phyloP scores from a whole-genome alignment of 2,113 vertebrate genomes.

The Empidonax traillii region DNA sequence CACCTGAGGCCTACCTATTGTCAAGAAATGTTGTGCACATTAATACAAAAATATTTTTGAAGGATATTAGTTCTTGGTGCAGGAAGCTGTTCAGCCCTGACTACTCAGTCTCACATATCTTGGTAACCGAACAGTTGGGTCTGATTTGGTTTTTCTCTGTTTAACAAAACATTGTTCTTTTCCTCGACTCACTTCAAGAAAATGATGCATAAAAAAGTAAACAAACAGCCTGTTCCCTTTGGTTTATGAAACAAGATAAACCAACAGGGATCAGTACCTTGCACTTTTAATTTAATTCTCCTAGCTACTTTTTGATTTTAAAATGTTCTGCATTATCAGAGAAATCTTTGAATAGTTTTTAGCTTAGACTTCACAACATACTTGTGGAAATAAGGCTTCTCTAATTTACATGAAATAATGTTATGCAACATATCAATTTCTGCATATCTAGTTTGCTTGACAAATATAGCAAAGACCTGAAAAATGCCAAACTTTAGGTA shows the following conservation, averaged over 20 bases:
- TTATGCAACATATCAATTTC: neutral
- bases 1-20: neutral
- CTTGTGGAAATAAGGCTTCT: neutral
- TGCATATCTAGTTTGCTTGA: neutral
- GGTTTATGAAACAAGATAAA: slow-evolving; percentile 34
- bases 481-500: neutral
- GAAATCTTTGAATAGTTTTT: neutral
- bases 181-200: slow-evolving; percentile 41
- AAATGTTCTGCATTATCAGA: neutral
- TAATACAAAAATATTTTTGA: slow-evolving; percentile 44
- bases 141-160: slow-evolving; percentile 1
- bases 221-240: slow-evolving; percentile 33
- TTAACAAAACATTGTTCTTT: slow-evolving; percentile 2
- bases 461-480: neutral
- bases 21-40: neutral
- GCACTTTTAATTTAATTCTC: neutral
- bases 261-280: neutral
- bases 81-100: slow-evolving; percentile 25
- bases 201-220: slow-evolving; percentile 28
- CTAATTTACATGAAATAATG: neutral
- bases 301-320: neutral
- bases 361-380: neutral
- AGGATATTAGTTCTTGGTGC: neutral
- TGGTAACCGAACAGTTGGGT: neutral
- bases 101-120: neutral